phyloP scores from a whole-genome alignment of 1,140 invertebrate genomes.

The Tribolium madens region DNA sequence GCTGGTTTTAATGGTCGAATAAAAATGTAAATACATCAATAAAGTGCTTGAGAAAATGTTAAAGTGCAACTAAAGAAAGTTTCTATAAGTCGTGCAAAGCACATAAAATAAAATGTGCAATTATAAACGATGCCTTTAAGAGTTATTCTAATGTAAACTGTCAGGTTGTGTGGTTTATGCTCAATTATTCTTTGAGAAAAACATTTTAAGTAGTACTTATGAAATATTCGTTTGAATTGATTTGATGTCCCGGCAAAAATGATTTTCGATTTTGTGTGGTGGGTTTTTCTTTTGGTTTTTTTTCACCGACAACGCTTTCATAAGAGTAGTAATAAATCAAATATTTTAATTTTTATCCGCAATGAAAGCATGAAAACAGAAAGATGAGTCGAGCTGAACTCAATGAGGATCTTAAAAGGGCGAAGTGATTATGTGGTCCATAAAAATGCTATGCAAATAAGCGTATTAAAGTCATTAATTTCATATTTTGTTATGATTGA shows the following conservation, averaged over 20 bases:
- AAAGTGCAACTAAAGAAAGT: not conserved
- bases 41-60: too few relatives aligned
- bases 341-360: conserved; percentile 35
- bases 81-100: not conserved
- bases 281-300: conserved; percentile 8
- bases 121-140: not conserved
- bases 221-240: conserved; percentile 2
- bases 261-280: conserved; percentile 6
- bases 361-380: conserved; percentile 16
- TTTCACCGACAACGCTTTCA: not conserved
- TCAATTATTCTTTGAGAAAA: not conserved
- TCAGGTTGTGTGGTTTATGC: not conserved
- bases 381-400: conserved; percentile 14
- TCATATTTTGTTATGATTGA: conserved; percentile 33
- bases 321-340: conserved; percentile 33
- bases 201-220: not conserved
- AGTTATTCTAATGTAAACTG: not conserved
- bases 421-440: conserved; percentile 13
- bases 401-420: conserved; percentile 23
- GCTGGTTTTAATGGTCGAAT: too few relatives aligned
- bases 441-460: conserved; percentile 25
- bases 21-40: too few relatives aligned
- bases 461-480: conserved; percentile 36
- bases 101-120: not conserved
- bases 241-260: conserved; percentile 3